Conservation (phyloP, 1,140 invertebrate genomes). For the Cryptotermes secundus region DNA sequence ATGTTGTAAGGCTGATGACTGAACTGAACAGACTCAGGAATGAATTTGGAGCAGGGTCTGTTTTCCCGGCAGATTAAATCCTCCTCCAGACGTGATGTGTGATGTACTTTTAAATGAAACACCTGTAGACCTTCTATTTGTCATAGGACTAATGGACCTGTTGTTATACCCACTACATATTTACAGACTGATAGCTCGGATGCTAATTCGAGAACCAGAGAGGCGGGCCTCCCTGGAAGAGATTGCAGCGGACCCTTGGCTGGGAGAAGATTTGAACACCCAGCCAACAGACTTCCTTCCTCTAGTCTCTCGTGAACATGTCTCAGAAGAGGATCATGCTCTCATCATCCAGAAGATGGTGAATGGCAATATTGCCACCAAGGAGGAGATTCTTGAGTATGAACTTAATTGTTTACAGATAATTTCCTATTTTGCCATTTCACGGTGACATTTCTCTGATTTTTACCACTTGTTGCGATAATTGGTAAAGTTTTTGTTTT, state of each 20-base stretch:
- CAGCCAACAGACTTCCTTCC: conserved; percentile 58
- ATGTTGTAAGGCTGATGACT: too few relatives aligned
- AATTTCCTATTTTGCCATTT: neutral
- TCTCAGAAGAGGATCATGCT: conserved; percentile 89
- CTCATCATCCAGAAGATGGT: conserved; percentile 96
- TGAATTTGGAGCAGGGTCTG: too few relatives aligned
- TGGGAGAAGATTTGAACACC: conserved; percentile 53
- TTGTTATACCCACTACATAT: too few relatives aligned
- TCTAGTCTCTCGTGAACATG: conserved; percentile 76
- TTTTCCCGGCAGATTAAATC: too few relatives aligned
- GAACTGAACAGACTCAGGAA: too few relatives aligned
- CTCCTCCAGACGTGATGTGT: too few relatives aligned
- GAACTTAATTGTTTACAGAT: conserved; percentile 37
- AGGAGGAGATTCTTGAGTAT: conserved; percentile 90
- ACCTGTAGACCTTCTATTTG: too few relatives aligned
- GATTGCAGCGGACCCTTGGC: conserved; percentile 89
- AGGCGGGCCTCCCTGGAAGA: conserved; percentile 84
- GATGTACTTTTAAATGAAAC: too few relatives aligned
- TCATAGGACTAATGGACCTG: too few relatives aligned
- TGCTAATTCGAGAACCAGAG: conserved; percentile 91
- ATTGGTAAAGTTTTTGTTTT: neutral
- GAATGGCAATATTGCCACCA: conserved; percentile 88
- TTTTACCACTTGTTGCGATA: neutral
- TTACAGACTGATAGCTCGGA: conserved; percentile 79
- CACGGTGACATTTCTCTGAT: neutral